Evolutionary conservation across 2,797 vertebrate species (phyloP).

Genomic region (Hylomyscus alleni): DNA sequence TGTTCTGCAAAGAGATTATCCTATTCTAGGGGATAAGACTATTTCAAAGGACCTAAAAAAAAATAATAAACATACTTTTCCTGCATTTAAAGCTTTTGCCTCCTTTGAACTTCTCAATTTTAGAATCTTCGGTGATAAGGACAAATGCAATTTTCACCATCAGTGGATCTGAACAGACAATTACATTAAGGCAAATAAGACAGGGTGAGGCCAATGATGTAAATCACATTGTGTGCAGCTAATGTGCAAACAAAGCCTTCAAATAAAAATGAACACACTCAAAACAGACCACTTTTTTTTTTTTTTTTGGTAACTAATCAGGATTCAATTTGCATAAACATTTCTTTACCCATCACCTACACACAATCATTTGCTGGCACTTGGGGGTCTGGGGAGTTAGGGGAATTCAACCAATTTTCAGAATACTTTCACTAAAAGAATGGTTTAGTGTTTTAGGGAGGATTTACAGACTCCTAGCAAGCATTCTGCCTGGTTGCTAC

Average conservation of each 20-base stretch:
- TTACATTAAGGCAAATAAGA: conserved; percentile 81
- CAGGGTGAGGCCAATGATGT: conserved; percentile 73
- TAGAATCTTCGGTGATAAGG: conserved; percentile 74
- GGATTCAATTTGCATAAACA: conserved; percentile 66
- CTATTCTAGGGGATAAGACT: conserved; percentile 50
- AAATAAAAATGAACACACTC: conserved; percentile 70
- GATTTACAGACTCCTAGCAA: background rate
- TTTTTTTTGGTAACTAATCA: conserved; percentile 45
- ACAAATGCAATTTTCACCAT: conserved; percentile 85
- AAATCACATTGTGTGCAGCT: conserved; percentile 70
- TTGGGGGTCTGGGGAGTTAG: conserved; percentile 13
- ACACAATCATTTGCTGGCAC: conserved; percentile 54
- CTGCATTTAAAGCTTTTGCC: conserved; percentile 62
- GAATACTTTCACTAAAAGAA: background rate
- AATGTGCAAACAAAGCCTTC: conserved; percentile 73
- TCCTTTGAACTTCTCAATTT: conserved; percentile 75
- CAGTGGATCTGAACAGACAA: conserved; percentile 84
- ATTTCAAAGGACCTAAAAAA: conserved; percentile 53
- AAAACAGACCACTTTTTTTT: conserved; percentile 50
- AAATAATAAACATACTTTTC: conserved; percentile 53
- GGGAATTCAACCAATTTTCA: conserved; percentile 40
- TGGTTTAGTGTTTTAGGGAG: background rate
- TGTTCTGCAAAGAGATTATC: conserved; percentile 65
- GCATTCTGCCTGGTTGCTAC: background rate
- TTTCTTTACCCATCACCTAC: conserved; percentile 63